These are phyloP conservation scores for Acleris literana DNA, from an alignment of 2,888 invertebrate species.

Conservation along the genomic window DNA sequence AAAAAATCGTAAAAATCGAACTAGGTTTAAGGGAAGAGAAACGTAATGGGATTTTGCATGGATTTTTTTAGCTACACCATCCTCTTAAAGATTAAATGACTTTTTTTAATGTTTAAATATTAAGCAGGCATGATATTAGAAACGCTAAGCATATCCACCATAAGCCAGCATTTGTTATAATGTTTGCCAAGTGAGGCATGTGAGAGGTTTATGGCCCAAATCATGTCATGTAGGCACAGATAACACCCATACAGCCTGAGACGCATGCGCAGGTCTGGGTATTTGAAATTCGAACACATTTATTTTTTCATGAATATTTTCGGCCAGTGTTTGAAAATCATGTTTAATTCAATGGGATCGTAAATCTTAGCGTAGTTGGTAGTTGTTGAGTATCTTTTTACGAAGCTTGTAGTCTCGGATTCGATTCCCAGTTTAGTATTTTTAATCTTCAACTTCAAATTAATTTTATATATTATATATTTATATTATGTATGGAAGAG, in stretches of 20 bases:
- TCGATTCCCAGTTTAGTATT: too few relatives aligned
- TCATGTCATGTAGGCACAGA: slow-evolving; percentile 42
- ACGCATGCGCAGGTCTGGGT: slow-evolving; percentile 32
- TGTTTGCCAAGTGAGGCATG: slow-evolving; percentile 57
- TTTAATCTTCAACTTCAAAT: too few relatives aligned
- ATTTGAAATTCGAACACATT: slow-evolving; percentile 27
- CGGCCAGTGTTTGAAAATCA: background rate
- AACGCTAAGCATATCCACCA: slow-evolving; percentile 43
- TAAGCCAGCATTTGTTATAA: slow-evolving; percentile 45
- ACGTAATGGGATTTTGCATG: too few relatives aligned
- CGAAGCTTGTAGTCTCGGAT: too few relatives aligned
- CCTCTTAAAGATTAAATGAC: background rate
- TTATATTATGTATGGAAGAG: too few relatives aligned
- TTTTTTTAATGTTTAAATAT: background rate
- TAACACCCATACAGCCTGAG: slow-evolving; percentile 32
- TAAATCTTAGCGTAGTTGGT: too few relatives aligned
- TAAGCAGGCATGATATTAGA: background rate
- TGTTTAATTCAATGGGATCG: background rate
- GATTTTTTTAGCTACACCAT: too few relatives aligned
- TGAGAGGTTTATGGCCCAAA: slow-evolving; percentile 64
- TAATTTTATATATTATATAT: too few relatives aligned
- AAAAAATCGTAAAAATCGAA: too few relatives aligned
- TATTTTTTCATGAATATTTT: background rate
- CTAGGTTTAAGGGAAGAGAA: too few relatives aligned
- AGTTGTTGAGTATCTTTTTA: too few relatives aligned